Evolutionary conservation across 2,113 vertebrate genomes (phyloP).

Genomic region (Herpetotheres cachinnans): DNA sequence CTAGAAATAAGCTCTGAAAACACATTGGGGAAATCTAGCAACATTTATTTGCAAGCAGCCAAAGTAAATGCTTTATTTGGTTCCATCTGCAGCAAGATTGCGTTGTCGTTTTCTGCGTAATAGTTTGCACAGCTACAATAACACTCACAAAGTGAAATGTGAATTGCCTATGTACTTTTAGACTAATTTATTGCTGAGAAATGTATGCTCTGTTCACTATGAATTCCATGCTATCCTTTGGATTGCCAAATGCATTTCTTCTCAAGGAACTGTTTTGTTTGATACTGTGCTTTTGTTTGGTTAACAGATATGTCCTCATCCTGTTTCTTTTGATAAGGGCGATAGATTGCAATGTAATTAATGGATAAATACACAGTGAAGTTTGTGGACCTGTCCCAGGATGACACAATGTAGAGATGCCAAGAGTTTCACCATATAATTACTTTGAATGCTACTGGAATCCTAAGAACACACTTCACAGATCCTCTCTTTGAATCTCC

Average conservation of each 20-base stretch:
- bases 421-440: neutral
- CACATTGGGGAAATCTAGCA: neutral
- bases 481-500: neutral
- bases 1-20: neutral
- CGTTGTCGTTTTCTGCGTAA: neutral
- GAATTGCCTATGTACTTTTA: neutral
- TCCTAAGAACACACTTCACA: neutral
- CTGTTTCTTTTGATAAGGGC: neutral
- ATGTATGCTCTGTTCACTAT: neutral
- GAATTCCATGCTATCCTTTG: neutral
- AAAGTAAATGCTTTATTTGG: neutral
- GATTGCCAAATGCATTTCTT: neutral
- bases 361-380: neutral
- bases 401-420: neutral
- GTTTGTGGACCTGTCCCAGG: neutral
- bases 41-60: neutral
- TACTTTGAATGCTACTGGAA: neutral
- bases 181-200: neutral
- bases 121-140: neutral
- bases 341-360: neutral
- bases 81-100: neutral
- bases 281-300: neutral
- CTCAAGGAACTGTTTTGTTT: neutral
- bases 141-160: neutral
- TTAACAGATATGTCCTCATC: neutral